Percentiles rank a stretch among this genome's conserved stretches.
Conservation (phyloP, 2,113 vertebrate genomes). For the Columba livia region DNA sequence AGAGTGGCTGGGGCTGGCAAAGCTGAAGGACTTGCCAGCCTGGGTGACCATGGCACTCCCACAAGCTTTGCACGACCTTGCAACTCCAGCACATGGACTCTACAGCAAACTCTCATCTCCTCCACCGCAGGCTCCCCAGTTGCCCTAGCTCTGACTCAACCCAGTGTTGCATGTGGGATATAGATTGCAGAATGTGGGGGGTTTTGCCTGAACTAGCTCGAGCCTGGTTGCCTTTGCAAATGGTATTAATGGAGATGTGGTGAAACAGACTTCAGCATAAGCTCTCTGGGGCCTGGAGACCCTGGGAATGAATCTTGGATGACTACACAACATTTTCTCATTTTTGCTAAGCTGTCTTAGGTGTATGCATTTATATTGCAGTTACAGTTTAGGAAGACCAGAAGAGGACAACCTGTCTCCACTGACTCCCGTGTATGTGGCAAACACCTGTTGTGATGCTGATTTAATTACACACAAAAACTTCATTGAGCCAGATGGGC, state of each 20-base stretch:
- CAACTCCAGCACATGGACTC: neutral
- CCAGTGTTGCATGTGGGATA: neutral
- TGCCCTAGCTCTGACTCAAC: neutral
- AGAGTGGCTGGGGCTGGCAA: neutral
- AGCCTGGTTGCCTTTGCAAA: neutral
- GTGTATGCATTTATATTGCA: neutral
- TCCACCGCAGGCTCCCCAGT: neutral
- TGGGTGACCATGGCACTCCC: neutral
- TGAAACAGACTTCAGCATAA: neutral
- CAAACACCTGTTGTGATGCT: slow-evolving; percentile 11
- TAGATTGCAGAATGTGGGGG: neutral
- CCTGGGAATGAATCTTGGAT: neutral
- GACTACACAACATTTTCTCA: neutral
- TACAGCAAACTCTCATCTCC: neutral
- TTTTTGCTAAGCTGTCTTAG: neutral
- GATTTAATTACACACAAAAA: slow-evolving; percentile 22
- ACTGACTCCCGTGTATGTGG: neutral
- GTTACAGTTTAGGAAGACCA: neutral
- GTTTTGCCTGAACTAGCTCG: neutral
- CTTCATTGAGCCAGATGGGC: slow-evolving; percentile 12
- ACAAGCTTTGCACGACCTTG: neutral
- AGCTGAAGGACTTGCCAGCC: neutral
- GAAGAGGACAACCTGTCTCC: neutral
- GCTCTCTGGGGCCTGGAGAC: neutral
- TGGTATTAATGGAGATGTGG: neutral